Percentiles rank a stretch among this genome's conserved stretches.
These are phyloP conservation scores for Lophotis ruficrista DNA, from an alignment of 2,113 vertebrate species.

Conservation along the genomic window DNA sequence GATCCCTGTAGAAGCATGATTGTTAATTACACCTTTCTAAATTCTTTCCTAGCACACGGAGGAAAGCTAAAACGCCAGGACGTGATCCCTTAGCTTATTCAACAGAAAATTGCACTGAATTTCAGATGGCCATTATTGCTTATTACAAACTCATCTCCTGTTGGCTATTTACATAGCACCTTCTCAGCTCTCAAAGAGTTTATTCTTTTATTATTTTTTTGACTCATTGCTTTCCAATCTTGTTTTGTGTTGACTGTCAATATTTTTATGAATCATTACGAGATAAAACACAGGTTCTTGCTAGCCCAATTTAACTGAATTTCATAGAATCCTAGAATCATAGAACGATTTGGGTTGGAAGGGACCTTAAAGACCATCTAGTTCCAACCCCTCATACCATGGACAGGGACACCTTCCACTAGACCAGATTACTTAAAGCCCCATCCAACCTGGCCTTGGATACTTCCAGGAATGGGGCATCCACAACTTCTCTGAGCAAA, in stretches of 20 bases:
- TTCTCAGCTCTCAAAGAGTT: background rate
- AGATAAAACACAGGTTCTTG: background rate
- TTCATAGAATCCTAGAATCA: too few relatives aligned
- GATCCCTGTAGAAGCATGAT: background rate
- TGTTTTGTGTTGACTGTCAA: background rate
- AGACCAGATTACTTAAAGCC: too few relatives aligned
- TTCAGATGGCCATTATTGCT: background rate
- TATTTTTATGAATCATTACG: background rate
- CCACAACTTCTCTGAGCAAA: too few relatives aligned
- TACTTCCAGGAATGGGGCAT: too few relatives aligned
- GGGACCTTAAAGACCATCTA: too few relatives aligned
- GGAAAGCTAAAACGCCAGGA: background rate
- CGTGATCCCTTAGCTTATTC: background rate
- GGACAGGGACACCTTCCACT: too few relatives aligned
- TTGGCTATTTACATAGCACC: background rate
- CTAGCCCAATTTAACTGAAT: background rate
- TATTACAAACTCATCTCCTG: background rate
- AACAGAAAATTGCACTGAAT: constrained; percentile 4
- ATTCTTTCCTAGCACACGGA: background rate
- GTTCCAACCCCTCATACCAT: too few relatives aligned
- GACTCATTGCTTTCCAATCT: background rate
- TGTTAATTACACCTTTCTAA: constrained; percentile 20
- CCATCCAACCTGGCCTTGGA: too few relatives aligned
- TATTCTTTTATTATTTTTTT: background rate
- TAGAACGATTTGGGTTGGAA: too few relatives aligned